Conservation (phyloP, 2,888 invertebrate species). For the Tenthredo distinguenda region DNA sequence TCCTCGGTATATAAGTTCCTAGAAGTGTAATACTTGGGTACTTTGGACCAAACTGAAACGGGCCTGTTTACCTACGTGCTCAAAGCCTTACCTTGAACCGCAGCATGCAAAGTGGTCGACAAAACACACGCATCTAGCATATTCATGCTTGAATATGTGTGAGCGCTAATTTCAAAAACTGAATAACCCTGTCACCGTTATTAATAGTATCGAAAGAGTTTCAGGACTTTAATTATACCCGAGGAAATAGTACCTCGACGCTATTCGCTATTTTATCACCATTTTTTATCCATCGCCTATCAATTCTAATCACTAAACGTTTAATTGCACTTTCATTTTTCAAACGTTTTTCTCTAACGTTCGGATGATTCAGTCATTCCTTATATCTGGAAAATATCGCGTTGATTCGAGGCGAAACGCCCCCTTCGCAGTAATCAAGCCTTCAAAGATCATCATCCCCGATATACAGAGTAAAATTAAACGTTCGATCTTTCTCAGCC, state of each 20-base stretch:
- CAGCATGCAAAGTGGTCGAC: slow-evolving; percentile 56
- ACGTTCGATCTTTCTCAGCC: background rate
- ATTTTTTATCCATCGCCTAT: background rate
- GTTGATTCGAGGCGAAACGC: background rate
- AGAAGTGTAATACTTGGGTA: background rate
- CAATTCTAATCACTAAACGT: background rate
- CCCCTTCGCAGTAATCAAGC: background rate
- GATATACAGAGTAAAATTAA: background rate
- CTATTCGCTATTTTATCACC: background rate
- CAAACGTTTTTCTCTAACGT: background rate
- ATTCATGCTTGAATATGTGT: background rate
- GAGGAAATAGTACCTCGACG: background rate
- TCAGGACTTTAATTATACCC: background rate
- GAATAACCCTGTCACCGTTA: background rate
- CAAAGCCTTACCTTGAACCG: slow-evolving; percentile 63
- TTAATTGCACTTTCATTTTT: too few species aligned
- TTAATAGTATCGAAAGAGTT: background rate
- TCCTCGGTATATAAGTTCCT: background rate
- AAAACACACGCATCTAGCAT: slow-evolving; percentile 16
- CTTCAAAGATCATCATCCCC: background rate
- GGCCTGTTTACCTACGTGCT: slow-evolving; percentile 55
- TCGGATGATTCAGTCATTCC: background rate
- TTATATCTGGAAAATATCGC: background rate
- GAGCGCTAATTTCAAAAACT: background rate
- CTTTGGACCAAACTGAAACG: slow-evolving; percentile 50